Evolutionary conservation across 2,797 vertebrate genomes (phyloP).

Genomic region (Thamnophis elegans): DNA sequence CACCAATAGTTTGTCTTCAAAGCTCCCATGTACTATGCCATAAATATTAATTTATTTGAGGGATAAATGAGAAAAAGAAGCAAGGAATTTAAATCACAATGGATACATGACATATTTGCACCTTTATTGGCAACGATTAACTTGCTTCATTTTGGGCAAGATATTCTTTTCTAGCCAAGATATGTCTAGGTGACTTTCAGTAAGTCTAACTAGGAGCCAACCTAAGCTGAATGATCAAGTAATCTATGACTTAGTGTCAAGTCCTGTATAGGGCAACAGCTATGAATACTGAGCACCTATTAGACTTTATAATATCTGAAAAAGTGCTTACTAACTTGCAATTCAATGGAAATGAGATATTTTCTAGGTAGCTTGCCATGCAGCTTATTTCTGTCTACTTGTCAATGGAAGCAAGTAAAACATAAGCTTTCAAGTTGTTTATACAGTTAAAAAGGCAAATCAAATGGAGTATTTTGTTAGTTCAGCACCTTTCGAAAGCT

Average conservation of each 20-base stretch:
- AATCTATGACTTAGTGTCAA: background rate
- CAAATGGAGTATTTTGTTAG: background rate
- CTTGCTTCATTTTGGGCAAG: background rate
- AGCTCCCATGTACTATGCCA: background rate
- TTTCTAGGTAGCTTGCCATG: background rate
- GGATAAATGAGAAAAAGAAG: background rate
- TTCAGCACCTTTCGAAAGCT: background rate
- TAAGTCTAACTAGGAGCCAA: background rate
- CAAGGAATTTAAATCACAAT: background rate
- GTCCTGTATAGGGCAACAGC: background rate
- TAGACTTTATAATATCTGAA: background rate
- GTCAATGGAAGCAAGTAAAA: slow-evolving; percentile 43
- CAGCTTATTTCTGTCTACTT: slow-evolving; percentile 21
- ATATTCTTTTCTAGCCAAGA: background rate
- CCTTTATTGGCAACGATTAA: background rate
- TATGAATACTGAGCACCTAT: background rate
- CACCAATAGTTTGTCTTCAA: background rate
- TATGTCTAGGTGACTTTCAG: background rate
- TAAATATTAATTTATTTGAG: background rate
- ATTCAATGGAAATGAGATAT: background rate
- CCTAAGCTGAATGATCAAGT: background rate
- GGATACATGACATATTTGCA: background rate
- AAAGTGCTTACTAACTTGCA: background rate
- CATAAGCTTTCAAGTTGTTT: background rate
- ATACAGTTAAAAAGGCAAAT: background rate